Evolutionary conservation across 2,888 invertebrate genomes (phyloP), one percentile per base, ranked within the genome.

Genomic region (Ophonus ardosiacus): DNA sequence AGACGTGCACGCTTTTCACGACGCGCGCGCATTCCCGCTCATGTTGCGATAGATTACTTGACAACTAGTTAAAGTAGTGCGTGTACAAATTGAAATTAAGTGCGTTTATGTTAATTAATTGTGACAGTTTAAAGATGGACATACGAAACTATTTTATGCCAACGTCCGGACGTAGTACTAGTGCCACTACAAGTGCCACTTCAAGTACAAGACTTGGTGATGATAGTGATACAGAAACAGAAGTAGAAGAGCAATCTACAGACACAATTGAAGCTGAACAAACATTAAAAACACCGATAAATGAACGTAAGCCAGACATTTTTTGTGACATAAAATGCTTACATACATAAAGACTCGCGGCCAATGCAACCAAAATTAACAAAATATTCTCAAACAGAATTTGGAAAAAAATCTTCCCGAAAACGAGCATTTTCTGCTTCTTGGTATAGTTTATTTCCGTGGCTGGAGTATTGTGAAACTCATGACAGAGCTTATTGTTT

Each of bases 361-460:
- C 56, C 56, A 57, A 57, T 57, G 56, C 56, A 57, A 57, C 56
- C 56, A 57, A 57, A 61, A 61, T 61, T 61, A 61, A 15, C 15
- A 61, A 61, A 61, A 61, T 61, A 61, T 10, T 10, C 18, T 61
- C 61, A 17, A 61, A 61, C 21, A 61, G 61, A n/a, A 8, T 61
- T 61, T 61, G 61, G 61, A 57, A 57, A 57, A 57, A 57, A 40
- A 40, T 57, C 56, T 13, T 57, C 6, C 13, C 56, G 56, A 57
- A 57, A 57, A 57, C 56, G 10, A 57, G 56, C 56, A 15, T 57
- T 57, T 57, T 57, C 7, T 57, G 5, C 56, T 57, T 57, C 56
- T 57, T 57, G 56, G 56, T 57, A 57, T 57, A 57, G 7, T 57
- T 57, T 13, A 13, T 57, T 57, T 57, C 13, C 15, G 6, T 57